Percentiles rank a stretch among this genome's conserved stretches.
Evolutionary conservation across 1,140 invertebrate species (phyloP).

Genomic region (Leptinotarsa lineolata): DNA sequence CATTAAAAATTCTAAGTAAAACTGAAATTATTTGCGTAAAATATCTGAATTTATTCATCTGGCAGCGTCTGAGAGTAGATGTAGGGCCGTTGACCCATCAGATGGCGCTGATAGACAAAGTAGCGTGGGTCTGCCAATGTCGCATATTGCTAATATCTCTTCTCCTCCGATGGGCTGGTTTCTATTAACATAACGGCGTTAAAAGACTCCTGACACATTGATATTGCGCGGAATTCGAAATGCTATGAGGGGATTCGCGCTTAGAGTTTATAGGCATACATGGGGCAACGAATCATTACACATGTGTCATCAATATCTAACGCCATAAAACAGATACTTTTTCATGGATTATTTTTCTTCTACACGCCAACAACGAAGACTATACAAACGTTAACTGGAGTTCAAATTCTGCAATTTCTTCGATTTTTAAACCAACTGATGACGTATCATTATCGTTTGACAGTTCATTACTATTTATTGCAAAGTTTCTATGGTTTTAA

Average conservation of each 20-base stretch:
- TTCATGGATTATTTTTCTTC: too few relatives aligned
- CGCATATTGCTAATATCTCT: constrained; percentile 8
- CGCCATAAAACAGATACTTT: too few relatives aligned
- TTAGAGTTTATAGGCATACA: background rate
- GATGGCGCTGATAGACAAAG: constrained; percentile 35
- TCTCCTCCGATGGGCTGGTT: background rate
- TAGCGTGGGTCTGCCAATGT: constrained; percentile 27
- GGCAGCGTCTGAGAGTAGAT: background rate
- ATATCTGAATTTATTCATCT: background rate
- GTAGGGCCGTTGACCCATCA: constrained; percentile 30
- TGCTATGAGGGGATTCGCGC: background rate
- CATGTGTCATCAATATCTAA: too few relatives aligned
- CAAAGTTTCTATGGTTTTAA: too few relatives aligned
- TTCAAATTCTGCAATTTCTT: too few relatives aligned
- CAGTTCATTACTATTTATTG: too few relatives aligned
- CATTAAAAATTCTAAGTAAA: background rate
- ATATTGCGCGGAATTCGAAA: constrained; percentile 1
- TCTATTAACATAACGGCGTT: background rate
- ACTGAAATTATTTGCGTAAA: constrained; percentile 2
- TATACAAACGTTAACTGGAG: too few relatives aligned
- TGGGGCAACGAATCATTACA: too few relatives aligned
- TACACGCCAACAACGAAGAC: too few relatives aligned
- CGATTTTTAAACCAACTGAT: too few relatives aligned
- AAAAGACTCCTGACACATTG: constrained; percentile 8
- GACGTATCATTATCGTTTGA: too few relatives aligned